Conservation (phyloP, 2,797 vertebrate species). For the Cirrhinus mrigala region DNA sequence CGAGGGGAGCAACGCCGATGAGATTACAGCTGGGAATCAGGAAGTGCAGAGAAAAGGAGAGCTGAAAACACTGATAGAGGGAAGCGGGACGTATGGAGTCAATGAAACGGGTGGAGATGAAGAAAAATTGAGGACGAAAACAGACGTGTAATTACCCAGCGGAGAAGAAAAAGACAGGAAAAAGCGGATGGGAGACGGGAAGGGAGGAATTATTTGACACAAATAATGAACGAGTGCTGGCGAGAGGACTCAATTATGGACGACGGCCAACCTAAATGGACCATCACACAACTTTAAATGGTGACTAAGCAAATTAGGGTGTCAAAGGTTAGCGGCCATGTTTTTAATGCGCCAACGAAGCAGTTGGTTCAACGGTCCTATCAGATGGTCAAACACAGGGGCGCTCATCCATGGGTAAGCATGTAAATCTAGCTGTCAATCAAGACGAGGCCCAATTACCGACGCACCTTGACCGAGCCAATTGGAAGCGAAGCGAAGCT, state of each 20-base stretch:
- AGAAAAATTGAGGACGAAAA: conserved; percentile 33
- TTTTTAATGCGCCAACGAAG: conserved; percentile 29
- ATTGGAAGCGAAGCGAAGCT: conserved; percentile 14
- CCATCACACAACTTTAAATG: conserved; percentile 50
- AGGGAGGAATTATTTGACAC: conserved; percentile 25
- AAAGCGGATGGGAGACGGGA: not conserved
- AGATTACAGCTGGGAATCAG: conserved; percentile 51
- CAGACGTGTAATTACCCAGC: conserved; percentile 9
- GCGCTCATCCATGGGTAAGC: conserved; percentile 44
- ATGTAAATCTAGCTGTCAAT: conserved; percentile 55
- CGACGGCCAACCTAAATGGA: conserved; percentile 49
- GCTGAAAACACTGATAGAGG: conserved; percentile 31
- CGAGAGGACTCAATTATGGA: conserved; percentile 39
- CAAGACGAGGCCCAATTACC: conserved; percentile 34
- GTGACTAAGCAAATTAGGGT: conserved; percentile 61
- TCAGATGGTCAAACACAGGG: conserved; percentile 57
- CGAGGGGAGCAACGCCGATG: conserved; percentile 24
- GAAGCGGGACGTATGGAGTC: conserved; percentile 20
- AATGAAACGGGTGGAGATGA: conserved; percentile 33
- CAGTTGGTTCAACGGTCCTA: conserved; percentile 58
- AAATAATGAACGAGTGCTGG: conserved; percentile 40
- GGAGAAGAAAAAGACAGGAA: conserved; percentile 47
- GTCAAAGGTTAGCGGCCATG: conserved; percentile 48
- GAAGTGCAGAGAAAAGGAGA: conserved; percentile 27
- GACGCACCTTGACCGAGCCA: conserved; percentile 19